A percentile compares a stretch with the other conserved stretches of the same genome.
Conservation (phyloP, 2,797 vertebrate genomes). For the Sorex maritimensis region DNA sequence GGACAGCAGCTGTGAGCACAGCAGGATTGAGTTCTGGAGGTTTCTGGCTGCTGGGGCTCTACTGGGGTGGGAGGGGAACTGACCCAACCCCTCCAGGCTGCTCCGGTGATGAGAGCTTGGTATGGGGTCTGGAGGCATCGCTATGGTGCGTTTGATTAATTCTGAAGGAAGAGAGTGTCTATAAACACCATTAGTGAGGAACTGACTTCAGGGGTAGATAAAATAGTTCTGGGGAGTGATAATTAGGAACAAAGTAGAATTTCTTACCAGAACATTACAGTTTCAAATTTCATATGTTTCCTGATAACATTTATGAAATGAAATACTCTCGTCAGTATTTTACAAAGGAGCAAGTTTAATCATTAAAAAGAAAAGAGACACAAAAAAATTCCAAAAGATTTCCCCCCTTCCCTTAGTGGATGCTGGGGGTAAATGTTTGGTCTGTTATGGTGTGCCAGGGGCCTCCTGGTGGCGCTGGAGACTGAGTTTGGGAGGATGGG, state of each 20-base stretch:
- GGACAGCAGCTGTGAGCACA: too few species aligned
- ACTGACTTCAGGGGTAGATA: constrained; percentile 35
- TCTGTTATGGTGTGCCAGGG: too few species aligned
- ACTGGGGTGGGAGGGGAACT: too few species aligned
- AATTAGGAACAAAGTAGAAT: constrained; percentile 42
- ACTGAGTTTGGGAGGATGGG: too few species aligned
- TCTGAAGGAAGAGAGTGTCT: background rate
- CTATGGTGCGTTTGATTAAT: too few species aligned
- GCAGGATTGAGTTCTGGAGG: too few species aligned
- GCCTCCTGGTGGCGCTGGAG: too few species aligned
- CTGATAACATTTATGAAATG: constrained; percentile 21
- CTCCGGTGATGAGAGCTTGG: too few species aligned
- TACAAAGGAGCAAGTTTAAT: background rate
- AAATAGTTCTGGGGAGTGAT: constrained; percentile 15
- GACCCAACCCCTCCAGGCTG: too few species aligned
- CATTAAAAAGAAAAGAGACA: constrained; percentile 14
- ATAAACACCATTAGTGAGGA: constrained; percentile 14
- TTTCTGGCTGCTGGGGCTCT: too few species aligned
- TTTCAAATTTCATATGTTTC: constrained; percentile 53
- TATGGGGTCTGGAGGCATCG: too few species aligned
- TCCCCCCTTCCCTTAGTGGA: background rate
- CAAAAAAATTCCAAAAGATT: background rate
- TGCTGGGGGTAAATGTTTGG: too few species aligned
- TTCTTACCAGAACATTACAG: background rate
- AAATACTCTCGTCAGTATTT: background rate